Conservation (phyloP, 2,797 vertebrate genomes). For the Mus caroli region DNA sequence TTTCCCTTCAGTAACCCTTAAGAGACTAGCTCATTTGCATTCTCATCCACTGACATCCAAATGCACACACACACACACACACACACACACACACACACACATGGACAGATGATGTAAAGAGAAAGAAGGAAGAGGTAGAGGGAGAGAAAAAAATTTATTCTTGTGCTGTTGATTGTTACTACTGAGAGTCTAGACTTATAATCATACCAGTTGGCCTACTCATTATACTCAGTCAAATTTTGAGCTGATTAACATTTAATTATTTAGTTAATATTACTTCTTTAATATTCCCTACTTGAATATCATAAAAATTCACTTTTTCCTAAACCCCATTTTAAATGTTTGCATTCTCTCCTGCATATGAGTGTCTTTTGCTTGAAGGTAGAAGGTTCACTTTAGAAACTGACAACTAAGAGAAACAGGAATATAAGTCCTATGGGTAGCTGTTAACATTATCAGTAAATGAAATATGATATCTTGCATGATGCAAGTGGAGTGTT, state of each 20-base stretch:
- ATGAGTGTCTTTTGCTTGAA: neutral
- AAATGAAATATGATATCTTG: neutral
- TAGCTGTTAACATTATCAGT: neutral
- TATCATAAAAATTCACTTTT: neutral
- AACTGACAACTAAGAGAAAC: neutral
- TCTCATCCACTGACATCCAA: neutral
- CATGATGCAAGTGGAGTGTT: neutral
- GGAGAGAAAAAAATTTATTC: neutral
- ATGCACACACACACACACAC: neutral
- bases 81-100: neutral
- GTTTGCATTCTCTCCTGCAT: neutral
- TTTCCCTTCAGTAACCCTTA: constrained; percentile 58
- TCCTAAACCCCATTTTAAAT: neutral
- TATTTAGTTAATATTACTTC: too few species aligned
- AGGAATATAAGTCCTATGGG: neutral
- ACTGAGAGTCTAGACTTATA: constrained; percentile 44
- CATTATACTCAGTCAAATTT: constrained; percentile 4
- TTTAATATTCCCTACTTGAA: constrained; percentile 6
- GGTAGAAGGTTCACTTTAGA: neutral
- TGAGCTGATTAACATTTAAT: neutral
- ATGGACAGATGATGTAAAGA: neutral
- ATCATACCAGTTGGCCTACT: neutral
- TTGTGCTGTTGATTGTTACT: neutral
- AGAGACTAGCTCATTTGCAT: constrained; percentile 54
- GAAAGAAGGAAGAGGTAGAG: neutral